These are phyloP conservation scores for Plutella xylostella DNA, from an alignment of 2,888 invertebrate species.

Conservation along the genomic window DNA sequence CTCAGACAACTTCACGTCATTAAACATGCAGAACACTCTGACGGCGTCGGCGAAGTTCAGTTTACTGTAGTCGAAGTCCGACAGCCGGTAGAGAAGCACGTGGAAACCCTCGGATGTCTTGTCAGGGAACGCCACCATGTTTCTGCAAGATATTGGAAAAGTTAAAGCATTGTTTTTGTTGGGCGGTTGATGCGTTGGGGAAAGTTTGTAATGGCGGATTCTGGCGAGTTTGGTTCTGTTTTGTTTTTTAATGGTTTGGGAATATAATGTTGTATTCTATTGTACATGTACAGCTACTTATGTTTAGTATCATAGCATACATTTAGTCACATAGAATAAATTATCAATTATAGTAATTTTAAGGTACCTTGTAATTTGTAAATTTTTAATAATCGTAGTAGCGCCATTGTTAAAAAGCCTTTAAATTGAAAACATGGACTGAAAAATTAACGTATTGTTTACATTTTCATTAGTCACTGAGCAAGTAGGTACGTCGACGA, in stretches of 20 bases:
- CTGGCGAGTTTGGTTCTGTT: neutral
- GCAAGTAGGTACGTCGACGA: no score
- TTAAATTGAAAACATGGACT: no score
- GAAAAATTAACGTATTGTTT: no score
- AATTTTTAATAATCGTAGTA: no score
- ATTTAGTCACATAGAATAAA: no score
- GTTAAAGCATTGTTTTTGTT: neutral
- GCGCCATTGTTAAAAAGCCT: no score
- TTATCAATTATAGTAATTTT: no score
- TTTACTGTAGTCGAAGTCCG: constrained; percentile 73
- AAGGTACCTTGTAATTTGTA: no score
- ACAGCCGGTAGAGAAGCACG: constrained; percentile 70
- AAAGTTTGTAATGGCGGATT: neutral
- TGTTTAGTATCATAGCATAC: no score
- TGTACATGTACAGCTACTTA: no score
- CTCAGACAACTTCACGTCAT: constrained; percentile 72
- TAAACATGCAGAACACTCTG: constrained; percentile 75
- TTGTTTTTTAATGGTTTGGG: neutral
- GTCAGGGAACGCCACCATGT: constrained; percentile 72
- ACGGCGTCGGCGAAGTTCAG: constrained; percentile 73
- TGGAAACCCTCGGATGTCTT: constrained; percentile 73
- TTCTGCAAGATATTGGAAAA: constrained; percentile 36
- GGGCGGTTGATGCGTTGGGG: neutral
- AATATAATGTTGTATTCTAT: no score
- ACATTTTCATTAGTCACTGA: no score